A percentile compares a stretch with the other conserved stretches of the same genome.
phyloP scores from a whole-genome alignment of 2,113 vertebrate species.

The Axis porcinus region DNA sequence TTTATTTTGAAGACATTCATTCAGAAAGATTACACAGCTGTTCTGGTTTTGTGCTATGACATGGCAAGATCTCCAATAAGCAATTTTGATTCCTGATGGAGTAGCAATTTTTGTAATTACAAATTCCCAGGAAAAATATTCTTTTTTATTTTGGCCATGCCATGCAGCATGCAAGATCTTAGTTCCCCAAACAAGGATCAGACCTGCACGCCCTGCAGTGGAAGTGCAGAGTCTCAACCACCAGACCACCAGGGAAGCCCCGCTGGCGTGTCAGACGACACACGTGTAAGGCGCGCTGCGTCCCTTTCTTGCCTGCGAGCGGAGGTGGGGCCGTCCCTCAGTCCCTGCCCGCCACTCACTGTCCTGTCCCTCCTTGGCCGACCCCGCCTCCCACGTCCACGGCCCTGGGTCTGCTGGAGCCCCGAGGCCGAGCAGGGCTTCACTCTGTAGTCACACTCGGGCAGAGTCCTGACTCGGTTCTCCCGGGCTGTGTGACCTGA shows the following conservation, averaged over 20 bases:
- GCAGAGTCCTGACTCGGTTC: not conserved
- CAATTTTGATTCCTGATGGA: not conserved
- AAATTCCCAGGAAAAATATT: not conserved
- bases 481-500: not conserved
- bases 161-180: not conserved
- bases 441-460: too few species aligned
- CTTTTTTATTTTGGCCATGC: not conserved
- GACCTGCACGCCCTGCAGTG: not conserved
- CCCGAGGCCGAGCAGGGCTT: not conserved
- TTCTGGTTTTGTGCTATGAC: not conserved
- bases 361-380: not conserved
- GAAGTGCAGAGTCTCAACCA: not conserved
- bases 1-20: not conserved
- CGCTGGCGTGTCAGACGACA: not conserved
- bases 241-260: not conserved
- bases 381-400: rapidly evolving
- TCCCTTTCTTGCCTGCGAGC: not conserved
- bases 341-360: not conserved
- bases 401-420: not conserved
- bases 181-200: not conserved
- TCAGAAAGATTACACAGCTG: not conserved
- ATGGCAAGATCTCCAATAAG: not conserved
- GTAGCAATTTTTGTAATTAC: not conserved
- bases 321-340: not conserved
- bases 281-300: not conserved